Evolutionary conservation across 1,140 invertebrate genomes (phyloP), one percentile per base, ranked within the genome.

Genomic region (Heliconius nattereri): DNA sequence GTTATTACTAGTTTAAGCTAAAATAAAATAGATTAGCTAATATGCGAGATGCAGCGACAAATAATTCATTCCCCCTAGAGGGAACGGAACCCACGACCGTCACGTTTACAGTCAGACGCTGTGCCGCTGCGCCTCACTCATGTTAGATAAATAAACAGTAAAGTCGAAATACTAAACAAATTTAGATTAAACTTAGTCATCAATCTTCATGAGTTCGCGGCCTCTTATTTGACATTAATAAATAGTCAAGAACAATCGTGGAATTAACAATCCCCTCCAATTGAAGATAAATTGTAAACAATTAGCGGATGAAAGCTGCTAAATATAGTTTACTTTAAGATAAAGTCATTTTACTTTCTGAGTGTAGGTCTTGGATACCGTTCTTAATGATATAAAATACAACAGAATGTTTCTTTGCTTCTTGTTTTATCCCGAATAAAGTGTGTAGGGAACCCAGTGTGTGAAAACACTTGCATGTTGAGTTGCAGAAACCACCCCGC

Each of bases 121-220:
- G 5, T 45, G 40, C 13, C 40, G 40, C 40, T 45, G 40, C 3
- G n/a, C n/a, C 20, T 66, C 23, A 26, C 5, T 16, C 2, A 66
- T 66, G 16, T 29, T 66, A 66, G 26, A 66, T 66, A 29, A 66
- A 29, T 66, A 66, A 19, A 29, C 60, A 26, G 13, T 29, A 26
- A 66, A 3, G 6, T 26, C 6, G 13, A 26, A 66, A 23, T n/a
- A 23, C n/a, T 60, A 3, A 60, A 60, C 20, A n/a, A 66, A 66
- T 66, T 26, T 66, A 2, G 60, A 66, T 66, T 29, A 66, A 66
- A 29, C 13, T 29, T 66, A 3, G 26, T 29, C 23, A 66, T 66
- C 60, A 66, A 66, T 66, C 60, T 66, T 16, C 23, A 66, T 66
- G 13, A 66, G 23, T 66, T 66, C 60, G 60, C 60, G 23, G 26